Conservation (phyloP, 2,113 vertebrate species). For the Thymallus thymallus region DNA sequence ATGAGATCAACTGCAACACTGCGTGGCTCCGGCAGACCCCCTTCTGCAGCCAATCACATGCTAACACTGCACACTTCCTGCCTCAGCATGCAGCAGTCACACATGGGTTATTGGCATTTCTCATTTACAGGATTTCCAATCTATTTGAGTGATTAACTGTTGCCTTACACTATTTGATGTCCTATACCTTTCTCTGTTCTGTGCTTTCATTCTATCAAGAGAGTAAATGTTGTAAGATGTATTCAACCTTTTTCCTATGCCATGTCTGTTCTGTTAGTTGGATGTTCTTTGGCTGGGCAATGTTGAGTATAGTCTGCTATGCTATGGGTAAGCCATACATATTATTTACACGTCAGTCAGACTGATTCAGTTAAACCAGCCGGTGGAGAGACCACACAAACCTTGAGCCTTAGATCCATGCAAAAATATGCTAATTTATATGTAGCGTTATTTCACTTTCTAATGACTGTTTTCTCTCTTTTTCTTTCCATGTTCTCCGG, state of each 20-base stretch:
- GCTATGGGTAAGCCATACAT: conserved; percentile 32
- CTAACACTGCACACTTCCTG: conserved; percentile 68
- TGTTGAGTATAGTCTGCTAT: conserved; percentile 40
- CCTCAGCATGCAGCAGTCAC: conserved; percentile 38
- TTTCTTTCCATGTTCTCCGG: too few species aligned
- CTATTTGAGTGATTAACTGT: conserved; percentile 68
- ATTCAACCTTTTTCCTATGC: conserved; percentile 11
- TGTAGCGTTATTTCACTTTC: neutral
- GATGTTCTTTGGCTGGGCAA: conserved; percentile 10
- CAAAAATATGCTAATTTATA: too few species aligned
- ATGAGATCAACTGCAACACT: conserved; percentile 54
- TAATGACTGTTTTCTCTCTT: neutral
- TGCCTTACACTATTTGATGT: conserved; percentile 38
- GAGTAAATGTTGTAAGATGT: neutral
- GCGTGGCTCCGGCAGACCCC: conserved; percentile 52
- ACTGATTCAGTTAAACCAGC: conserved; percentile 13
- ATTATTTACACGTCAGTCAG: conserved; percentile 39
- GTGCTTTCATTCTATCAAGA: conserved; percentile 13
- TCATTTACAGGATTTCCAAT: conserved; percentile 56
- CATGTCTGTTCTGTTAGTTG: neutral
- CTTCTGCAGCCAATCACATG: conserved; percentile 66
- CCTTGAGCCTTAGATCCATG: too few species aligned
- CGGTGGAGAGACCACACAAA: neutral
- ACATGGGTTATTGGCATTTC: conserved; percentile 50
- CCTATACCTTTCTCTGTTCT: conserved; percentile 41